phyloP scores from a whole-genome alignment of 2,888 invertebrate species.

The Cerastis rubricosa region DNA sequence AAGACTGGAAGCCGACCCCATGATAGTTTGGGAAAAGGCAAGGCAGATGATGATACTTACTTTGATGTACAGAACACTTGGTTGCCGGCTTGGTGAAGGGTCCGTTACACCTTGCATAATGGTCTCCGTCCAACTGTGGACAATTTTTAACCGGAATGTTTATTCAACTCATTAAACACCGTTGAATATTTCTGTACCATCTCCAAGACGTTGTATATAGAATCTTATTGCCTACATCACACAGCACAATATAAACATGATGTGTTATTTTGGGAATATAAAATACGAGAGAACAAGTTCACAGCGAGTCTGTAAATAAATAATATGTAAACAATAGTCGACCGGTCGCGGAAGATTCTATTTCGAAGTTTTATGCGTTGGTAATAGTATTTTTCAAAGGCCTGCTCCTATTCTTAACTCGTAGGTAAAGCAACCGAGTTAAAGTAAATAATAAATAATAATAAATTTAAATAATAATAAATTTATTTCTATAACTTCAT shows the following conservation, averaged over 20 bases:
- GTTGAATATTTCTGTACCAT: not conserved
- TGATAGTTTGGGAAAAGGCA: too few species aligned
- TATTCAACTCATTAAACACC: not conserved
- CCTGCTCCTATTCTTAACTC: not conserved
- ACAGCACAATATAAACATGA: slow-evolving; percentile 33
- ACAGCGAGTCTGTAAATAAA: slow-evolving; percentile 60
- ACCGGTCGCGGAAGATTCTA: slow-evolving; percentile 55
- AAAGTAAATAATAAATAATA: too few species aligned
- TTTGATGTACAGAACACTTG: too few species aligned
- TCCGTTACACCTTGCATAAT: not conserved
- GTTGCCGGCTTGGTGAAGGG: too few species aligned
- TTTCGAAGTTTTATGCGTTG: slow-evolving; percentile 54
- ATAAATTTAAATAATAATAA: too few species aligned
- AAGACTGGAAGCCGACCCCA: too few species aligned
- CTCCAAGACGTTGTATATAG: not conserved
- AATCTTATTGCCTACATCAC: slow-evolving; percentile 1
- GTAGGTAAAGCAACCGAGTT: not conserved
- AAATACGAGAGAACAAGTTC: slow-evolving; percentile 58
- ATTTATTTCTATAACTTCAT: too few species aligned
- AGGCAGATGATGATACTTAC: too few species aligned
- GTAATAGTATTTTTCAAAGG: not conserved
- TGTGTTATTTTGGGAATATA: slow-evolving; percentile 61
- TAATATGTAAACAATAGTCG: slow-evolving; percentile 61
- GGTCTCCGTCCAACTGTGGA: not conserved
- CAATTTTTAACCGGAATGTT: not conserved